phyloP scores from a whole-genome alignment of 2,888 invertebrate species.

The Amphiduros pacificus region DNA sequence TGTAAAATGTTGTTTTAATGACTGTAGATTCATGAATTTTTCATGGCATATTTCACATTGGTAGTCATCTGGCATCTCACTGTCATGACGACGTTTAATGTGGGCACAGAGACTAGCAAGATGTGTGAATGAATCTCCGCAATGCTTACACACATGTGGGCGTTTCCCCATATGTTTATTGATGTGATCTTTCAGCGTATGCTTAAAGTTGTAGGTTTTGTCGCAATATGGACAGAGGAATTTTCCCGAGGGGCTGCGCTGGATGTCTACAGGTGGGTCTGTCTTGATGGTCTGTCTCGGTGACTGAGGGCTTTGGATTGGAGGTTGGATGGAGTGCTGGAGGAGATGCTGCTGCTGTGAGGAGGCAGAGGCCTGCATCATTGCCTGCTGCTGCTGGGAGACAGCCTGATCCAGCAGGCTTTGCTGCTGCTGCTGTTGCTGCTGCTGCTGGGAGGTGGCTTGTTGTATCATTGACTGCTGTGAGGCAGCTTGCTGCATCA shows the following conservation, averaged over 20 bases:
- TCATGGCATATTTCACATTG: constrained; percentile 28
- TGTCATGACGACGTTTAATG: constrained; percentile 28
- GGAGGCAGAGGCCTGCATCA: not conserved
- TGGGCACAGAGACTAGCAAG: constrained; percentile 32
- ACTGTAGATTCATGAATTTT: constrained; percentile 31
- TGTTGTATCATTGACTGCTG: constrained; percentile 26
- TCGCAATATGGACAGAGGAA: constrained; percentile 32
- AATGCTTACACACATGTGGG: constrained; percentile 33
- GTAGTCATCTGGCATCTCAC: constrained; percentile 27
- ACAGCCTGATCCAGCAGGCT: not conserved
- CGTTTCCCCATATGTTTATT: constrained; percentile 30
- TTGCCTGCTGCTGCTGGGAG: not conserved
- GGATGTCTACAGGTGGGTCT: constrained; percentile 12
- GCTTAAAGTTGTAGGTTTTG: constrained; percentile 32
- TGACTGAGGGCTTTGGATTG: not conserved
- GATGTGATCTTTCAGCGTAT: constrained; percentile 33
- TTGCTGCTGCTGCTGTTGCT: not conserved
- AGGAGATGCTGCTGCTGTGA: not conserved
- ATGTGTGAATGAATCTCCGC: constrained; percentile 30
- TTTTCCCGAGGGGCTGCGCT: constrained; percentile 24
- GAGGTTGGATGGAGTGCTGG: not conserved
- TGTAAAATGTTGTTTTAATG: constrained; percentile 32
- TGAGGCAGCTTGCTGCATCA: too few species aligned
- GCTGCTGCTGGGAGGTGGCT: constrained; percentile 8
- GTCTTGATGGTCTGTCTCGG: too few species aligned